Base-by-base conservation (phyloP, 2,888 invertebrate species). In the Lingula anatina region DNA sequence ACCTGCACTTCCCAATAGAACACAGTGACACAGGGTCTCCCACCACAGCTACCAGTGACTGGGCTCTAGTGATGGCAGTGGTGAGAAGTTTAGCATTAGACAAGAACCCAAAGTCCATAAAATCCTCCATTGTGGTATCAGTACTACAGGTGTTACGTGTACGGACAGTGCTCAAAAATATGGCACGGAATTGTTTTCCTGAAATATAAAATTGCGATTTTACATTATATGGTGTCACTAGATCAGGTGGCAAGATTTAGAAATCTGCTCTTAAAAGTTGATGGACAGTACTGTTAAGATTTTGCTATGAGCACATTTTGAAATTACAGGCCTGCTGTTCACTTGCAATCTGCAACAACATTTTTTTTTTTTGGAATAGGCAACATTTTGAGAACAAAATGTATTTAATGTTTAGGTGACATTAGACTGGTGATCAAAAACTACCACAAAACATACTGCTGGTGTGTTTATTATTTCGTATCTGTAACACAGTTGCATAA, bases 1-100 rank as follows among this genome's bases (percentile, higher is more conserved):
- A 81, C 80, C 81, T 83, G 75, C 89, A 89, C 53, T 86, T 82
- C 5, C 90, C 90, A 44, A 89, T 83, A 0, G 89, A 86, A 64
- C 89, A 87, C 9, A 90, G 78, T 0, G 88, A 88, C 1, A 89
- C 84, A 0, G 90, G 89, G 78, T 90, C 90, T 0, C 90, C 90
- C 1, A 90, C 86, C 15, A 90, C 88, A 2, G 87, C 88, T 0
- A 90, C 88, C 43, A 89, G 76, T 61, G 87, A 87, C 76, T 88
- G 88, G 0, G 90, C 89, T 51, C 90, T 80, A 1, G 84, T 90
- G 45, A 90, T 86, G 0, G 90, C 90, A 0, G 90, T 90, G 69
- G 89, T 90, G 25, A 90, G 75, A 3, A 90, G 80, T 65, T 89
- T 86, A 0, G 86, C 85, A 75, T 89, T 88, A 25, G 89, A 89